These are phyloP conservation scores for Fundulus diaphanus DNA, from an alignment of 2,797 vertebrate genomes.

Conservation along the genomic window DNA sequence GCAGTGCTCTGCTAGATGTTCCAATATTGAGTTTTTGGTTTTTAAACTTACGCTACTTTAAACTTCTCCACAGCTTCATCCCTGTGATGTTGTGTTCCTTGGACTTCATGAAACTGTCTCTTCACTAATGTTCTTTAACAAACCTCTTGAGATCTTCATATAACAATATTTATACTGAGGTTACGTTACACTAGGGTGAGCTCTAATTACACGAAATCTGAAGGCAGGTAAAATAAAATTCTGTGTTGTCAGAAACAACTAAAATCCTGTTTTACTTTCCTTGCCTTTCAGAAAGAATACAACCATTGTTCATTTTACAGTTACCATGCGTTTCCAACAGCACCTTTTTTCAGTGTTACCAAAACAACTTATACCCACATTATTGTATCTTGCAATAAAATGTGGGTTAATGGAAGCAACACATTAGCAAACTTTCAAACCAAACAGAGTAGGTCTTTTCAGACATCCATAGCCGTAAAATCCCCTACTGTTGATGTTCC, in stretches of 20 bases:
- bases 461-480: conserved; percentile 23
- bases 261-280: background rate
- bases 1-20: background rate
- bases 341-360: background rate
- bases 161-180: background rate
- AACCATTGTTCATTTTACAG: background rate
- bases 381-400: background rate
- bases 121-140: background rate
- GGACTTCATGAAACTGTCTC: background rate
- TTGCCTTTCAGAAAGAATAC: background rate
- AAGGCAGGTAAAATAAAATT: too few species aligned
- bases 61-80: background rate
- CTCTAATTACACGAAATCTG: background rate
- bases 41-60: background rate
- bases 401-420: background rate
- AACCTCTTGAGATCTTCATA: background rate
- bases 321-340: background rate
- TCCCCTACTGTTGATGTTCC: conserved; percentile 24
- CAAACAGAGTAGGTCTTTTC: background rate
- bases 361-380: background rate
- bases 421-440: background rate
- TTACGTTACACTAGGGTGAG: background rate
- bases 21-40: background rate
- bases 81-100: background rate
- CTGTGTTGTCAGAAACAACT: too few species aligned